Base-by-base conservation (phyloP, 2,113 vertebrate species). In the Suncus etruscus region DNA sequence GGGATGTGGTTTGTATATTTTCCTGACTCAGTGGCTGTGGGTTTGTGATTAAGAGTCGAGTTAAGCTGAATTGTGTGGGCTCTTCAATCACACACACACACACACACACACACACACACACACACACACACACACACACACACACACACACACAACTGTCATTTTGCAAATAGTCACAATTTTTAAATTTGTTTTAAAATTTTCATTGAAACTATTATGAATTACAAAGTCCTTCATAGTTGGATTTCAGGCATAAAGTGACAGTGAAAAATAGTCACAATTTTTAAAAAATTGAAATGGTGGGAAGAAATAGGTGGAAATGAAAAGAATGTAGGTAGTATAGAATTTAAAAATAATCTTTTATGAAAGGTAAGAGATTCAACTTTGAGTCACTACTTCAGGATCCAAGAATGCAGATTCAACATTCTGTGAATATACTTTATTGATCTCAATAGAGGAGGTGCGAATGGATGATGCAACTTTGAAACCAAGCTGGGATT, bases 341-440 rank as follows among this genome's bases (percentile, higher is more conserved):
- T 6, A 14, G 24, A 73, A 72, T 72, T 75, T 32, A 68, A 63
- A 31, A 39, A 39, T 82, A 27, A 8, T 94, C 27, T 76, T 4
- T 74, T 47, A 48, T 1, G 1, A 58, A 90, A 94, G 31, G 22
- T 14, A 88, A 83, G 72, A 73, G 20, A 4, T 79, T 78, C 29
- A 75, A 54, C 50, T 69, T 74, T 50, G 25, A 12, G 16, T 47
- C 75, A 9, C 12, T 89, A n/a, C 20, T 22, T 83, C 11, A 69
- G 29, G 82, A 72, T n/a, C 89, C 14, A 70, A 47, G 61, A 84
- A 80, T 16, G 74, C 54, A 58, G 63, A 90, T 51, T 83, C 32
- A 27, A 31, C 32, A 51, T 0, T 61, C 32, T 61, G 29, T 82
- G n/a, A 48, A 22, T 12, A 27, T 4, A 8, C 16, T 68, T 84